Evolutionary conservation across 2,113 vertebrate genomes (phyloP), one percentile per base, ranked within the genome.

Genomic region (Ciconia maguari): DNA sequence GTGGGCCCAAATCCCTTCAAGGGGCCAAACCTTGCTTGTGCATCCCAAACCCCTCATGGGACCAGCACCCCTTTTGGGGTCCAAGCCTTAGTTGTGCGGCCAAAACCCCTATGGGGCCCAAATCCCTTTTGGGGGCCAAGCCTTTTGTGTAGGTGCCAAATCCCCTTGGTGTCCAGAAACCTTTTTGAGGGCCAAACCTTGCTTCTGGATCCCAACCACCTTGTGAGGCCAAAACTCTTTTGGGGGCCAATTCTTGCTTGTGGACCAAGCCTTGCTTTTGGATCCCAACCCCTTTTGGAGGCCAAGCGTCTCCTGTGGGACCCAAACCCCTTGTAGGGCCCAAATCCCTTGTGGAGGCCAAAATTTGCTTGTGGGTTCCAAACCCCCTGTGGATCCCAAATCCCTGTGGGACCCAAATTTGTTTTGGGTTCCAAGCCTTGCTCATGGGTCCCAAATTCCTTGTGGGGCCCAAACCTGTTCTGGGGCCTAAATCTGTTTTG

Each of bases 301-400:
- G 52, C 11, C 27, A 70, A 55, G 21, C 4, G 16, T 41, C 11
- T 42, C 51, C 57, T 36, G 4, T 36, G 41, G n/a, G 41, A 79
- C 17, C 10, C 9, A 0, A 41, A 75, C 1, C 18, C 8, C 25
- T 51, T 34, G 36, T 0, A 55, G n/a, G 13, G 7, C 24, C n/a
- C 44, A 49, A 22, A 75, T 16, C 18, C 36, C 27, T 68, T 62
- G 10, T 30, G 19, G 18, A 36, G 16, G 5, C 30, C 11, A 76
- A 27, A 55, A n/a, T 19, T 46, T 69, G 13, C 9, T 52, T 27
- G 30, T 58, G 38, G 34, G 25, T 17, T 42, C 44, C 32, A 34
- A 57, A 81, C 11, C 3, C 30, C 27, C 30, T 36, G 22, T 38
- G 55, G 38, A 11, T 18, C 51, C 49, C 36, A 36, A 57, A 77